Evolutionary conservation across 2,888 invertebrate species (phyloP).

Genomic region (Idaea dimidiata): DNA sequence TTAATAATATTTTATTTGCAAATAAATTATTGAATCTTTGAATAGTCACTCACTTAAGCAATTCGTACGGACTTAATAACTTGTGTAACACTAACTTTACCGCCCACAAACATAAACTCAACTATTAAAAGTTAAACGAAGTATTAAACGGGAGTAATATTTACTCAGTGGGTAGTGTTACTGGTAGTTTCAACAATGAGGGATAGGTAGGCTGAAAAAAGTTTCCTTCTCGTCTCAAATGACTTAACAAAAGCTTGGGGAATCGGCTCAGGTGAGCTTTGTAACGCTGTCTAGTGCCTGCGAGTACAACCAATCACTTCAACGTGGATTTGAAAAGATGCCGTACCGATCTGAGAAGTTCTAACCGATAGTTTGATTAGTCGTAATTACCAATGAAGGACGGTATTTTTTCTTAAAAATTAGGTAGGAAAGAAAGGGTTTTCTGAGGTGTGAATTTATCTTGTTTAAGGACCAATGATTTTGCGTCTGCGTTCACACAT

Average conservation of each 20-base stretch:
- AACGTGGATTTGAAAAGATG: conserved; percentile 39
- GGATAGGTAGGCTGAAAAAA: conserved; percentile 23
- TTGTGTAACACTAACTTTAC: conserved; percentile 8
- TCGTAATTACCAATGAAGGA: too few relatives aligned
- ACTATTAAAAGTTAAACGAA: background rate
- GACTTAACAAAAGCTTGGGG: conserved; percentile 51
- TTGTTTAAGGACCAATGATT: too few relatives aligned
- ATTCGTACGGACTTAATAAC: too few relatives aligned
- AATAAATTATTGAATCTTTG: too few relatives aligned
- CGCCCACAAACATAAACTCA: background rate
- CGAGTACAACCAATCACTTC: conserved; percentile 25
- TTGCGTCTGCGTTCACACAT: too few relatives aligned
- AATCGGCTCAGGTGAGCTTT: conserved; percentile 38
- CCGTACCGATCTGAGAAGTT: background rate
- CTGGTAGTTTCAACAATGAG: conserved; percentile 22
- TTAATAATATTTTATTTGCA: too few relatives aligned
- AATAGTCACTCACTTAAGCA: too few relatives aligned
- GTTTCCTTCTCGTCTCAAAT: conserved; percentile 42
- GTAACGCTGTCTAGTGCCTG: conserved; percentile 36
- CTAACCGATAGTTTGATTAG: background rate
- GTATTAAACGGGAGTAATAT: background rate
- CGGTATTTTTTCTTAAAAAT: too few relatives aligned
- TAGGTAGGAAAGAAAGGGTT: too few relatives aligned
- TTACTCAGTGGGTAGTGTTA: background rate
- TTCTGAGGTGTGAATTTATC: too few relatives aligned